Base-by-base conservation (phyloP, 2,113 vertebrate genomes). In the Coryphaenoides rupestris region DNA sequence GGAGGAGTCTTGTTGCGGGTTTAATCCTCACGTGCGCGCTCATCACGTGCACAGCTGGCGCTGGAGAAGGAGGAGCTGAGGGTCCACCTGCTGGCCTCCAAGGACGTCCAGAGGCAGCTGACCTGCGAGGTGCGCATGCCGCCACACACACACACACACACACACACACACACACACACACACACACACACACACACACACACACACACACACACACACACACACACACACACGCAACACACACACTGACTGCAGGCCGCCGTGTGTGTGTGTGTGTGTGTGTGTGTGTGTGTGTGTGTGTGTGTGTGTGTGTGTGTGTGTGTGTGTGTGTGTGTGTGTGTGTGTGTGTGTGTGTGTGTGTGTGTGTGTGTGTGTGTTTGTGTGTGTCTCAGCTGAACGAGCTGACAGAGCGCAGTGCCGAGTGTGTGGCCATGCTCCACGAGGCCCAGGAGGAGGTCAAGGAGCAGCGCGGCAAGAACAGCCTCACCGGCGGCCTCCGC, bases 41-140 rank as follows among this genome's bases (percentile, higher is more conserved):
- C 1, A 49, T 58, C 72, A 49, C 87, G 65, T 87, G 19, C 87
- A 58, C 76, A 98, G 97, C 86, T 96, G 82, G 93, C 95, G 16
- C 89, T 99, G 81, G 97, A 98, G 87, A 99, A 98, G 62, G 97
- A 99, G 72, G 97, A 99, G 82, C 86, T 99, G 68, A 93, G 92
- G 84, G 93, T 98, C 81, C 96, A 99, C 69, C 87, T 99, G 45
- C 93, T 97, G 81, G 96, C 96, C 63, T 97, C 97, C 62, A 99
- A 98, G 89, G 96, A 98, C 33, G 92, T 96, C 67, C 96, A 99
- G 83, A 89, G 95, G 33, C 94, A 98, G 61, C 92, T 99, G 66
- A 99, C 97, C 23, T 91, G 92, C 71, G 97, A 99, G 93, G 97
- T 98, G 84, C 23, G 49, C 5, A 63, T 13, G 2, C 54, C 60